Evolutionary conservation across 2,113 vertebrate genomes (phyloP), one percentile per base, ranked within the genome.

Genomic region (Gulo gulo): DNA sequence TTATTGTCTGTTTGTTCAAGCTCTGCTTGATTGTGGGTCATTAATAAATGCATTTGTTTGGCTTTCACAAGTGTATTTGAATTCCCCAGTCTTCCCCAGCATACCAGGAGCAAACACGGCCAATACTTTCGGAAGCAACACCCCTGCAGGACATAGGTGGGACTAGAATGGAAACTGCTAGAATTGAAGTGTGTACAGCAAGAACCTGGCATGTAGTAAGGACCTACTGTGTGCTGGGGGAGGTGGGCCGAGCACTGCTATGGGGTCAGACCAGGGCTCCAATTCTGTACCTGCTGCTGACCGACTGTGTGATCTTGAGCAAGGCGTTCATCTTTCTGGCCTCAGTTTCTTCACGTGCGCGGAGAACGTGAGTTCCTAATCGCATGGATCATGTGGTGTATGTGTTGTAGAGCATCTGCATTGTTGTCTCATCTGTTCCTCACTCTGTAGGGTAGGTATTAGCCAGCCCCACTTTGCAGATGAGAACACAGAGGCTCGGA

Each of bases 11-110:
- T 82, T 74, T 94, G 80, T 50, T 82, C 67, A n/a, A 59, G 74
- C 31, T 88, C 69, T 93, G 96, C 69, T 90, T 79, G n/a, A 52
- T 52, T 21, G 67, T 50, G 57, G 89, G 55, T 36, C 79, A 18
- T 89, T 93, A 94, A 71, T 50, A 95, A 93, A 95, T 79, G 87
- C 84, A 52, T 91, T 71, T 90, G 83, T 94, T 95, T 88, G 78
- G 83, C 79, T 89, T 92, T 87, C 87, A 42, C 65, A 78, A 79
- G 92, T 79, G 26, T 73, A 26, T 85, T 81, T 94, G 91, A 74
- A 71, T 88, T 88, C 93, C 52, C 34, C 7, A 80, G 76, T 23
- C 91, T 86, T 63, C 50, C 67, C 50, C 2, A 2, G 79, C 26
- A 57, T 10, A 24, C 89, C 67, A 86, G 80, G 84, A 47, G 93